Evolutionary conservation across 1,140 invertebrate species (phyloP), one percentile per base, ranked within the genome.

Genomic region (Atta colombica): DNA sequence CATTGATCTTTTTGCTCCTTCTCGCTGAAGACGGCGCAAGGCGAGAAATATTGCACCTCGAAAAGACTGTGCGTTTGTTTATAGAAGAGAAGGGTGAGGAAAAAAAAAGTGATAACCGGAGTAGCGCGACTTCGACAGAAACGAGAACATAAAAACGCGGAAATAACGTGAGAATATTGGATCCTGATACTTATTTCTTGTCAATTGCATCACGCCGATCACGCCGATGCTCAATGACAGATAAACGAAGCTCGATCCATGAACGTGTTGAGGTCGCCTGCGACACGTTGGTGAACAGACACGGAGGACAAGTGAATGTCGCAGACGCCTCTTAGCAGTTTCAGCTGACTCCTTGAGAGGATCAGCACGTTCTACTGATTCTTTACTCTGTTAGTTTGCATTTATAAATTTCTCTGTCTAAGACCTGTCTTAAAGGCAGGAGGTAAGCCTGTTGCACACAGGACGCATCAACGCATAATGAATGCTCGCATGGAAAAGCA

Each of bases 291-390:
- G 7, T 16, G 58, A 65, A 31, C 18, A n/a, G 21, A 80, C 21
- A 18, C 49, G 14, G 28, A 66, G 16, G 5, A 63, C 31, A 25
- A 55, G 77, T 69, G 65, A 81, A 49, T 71, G 31, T 69, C 25
- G 25, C 16, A 4, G 14, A 77, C 1, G 7, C 45, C 35, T 45
- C 16, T 10, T 35, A 35, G 31, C 31, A 35, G 31, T 35, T 14
- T 7, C 31, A 68, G 31, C 8, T 39, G 5, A 7, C 25, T 16
- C 1, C 14, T 53, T n/a, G 31, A 16, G 3, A 3, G 16, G 31
- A 7, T 16, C 16, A 21, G 2, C 8, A 69, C 10, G 14, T 8
- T 39, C 16, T 10, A 21, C 53, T 10, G 21, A 35, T 3, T 55
- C 21, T 35, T n/a, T 53, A 45, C 25, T 31, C 12, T 35, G 0